Percentiles rank a stretch among this genome's conserved stretches.
Evolutionary conservation across 2,113 vertebrate genomes (phyloP).

Genomic region (Channa maculata): DNA sequence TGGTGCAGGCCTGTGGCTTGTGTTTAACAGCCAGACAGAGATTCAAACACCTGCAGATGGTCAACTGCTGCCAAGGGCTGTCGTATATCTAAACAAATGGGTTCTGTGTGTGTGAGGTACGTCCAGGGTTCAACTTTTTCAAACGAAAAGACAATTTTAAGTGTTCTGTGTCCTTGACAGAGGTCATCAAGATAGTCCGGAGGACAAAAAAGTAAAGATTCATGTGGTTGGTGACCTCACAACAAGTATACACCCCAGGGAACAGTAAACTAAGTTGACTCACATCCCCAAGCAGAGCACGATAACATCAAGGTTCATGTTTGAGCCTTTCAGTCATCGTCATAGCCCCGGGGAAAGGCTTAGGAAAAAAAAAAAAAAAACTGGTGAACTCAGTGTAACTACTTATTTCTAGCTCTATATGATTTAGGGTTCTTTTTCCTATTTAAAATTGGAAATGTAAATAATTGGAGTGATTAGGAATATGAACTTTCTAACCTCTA

Average conservation of each 20-base stretch:
- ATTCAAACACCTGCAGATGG: conserved; percentile 51
- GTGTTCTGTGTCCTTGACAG: conserved; percentile 53
- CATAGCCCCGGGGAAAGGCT: conserved; percentile 28
- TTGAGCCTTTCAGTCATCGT: conserved; percentile 58
- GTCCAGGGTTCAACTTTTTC: background rate
- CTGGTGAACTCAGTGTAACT: too few species aligned
- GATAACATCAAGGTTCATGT: conserved; percentile 74
- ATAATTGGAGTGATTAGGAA: background rate
- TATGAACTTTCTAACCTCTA: too few species aligned
- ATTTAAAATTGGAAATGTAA: too few species aligned
- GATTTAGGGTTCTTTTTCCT: background rate
- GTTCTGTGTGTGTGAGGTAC: background rate
- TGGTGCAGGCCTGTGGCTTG: conserved; percentile 22
- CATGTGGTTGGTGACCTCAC: conserved; percentile 61
- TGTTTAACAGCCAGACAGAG: conserved; percentile 40
- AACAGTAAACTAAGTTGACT: conserved; percentile 66
- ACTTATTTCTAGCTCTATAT: background rate
- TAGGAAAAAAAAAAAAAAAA: conserved; percentile 11
- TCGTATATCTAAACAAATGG: conserved; percentile 6
- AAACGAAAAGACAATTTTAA: conserved; percentile 1
- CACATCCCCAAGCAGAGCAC: conserved; percentile 39
- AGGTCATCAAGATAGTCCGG: conserved; percentile 60
- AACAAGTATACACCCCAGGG: conserved; percentile 42
- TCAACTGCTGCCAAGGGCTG: conserved; percentile 44
- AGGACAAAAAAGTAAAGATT: conserved; percentile 55